Evolutionary conservation across 2,113 vertebrate species (phyloP).

Genomic region (Stegastes partitus): DNA sequence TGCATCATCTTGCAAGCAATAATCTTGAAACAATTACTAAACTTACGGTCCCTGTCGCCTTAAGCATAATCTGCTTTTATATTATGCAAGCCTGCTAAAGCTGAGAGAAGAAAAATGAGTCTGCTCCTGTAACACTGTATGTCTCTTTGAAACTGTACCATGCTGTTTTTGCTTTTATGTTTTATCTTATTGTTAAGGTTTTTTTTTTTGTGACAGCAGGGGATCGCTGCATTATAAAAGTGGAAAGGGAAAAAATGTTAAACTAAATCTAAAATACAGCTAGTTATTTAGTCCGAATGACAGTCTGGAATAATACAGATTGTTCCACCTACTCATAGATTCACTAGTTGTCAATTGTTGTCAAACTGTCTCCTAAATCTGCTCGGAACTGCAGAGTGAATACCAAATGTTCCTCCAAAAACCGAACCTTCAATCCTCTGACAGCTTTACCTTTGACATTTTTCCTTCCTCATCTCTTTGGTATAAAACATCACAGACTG

Average conservation of each 20-base stretch:
- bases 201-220: background rate
- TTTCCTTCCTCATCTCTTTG: background rate
- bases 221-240: background rate
- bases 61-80: conserved; percentile 5
- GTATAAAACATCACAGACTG: background rate
- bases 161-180: conserved; percentile 1
- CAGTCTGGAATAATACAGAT: background rate
- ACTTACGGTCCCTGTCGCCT: conserved; percentile 5
- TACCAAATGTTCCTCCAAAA: background rate
- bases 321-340: conserved; percentile 2
- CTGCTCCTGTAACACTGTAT: background rate
- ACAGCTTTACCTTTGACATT: conserved; percentile 2
- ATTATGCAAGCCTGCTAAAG: conserved; percentile 1
- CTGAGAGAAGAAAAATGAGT: background rate
- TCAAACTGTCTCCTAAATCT: background rate
- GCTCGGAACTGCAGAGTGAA: background rate
- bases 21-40: conserved; percentile 31
- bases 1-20: conserved; percentile 10
- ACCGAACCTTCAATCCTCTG: background rate
- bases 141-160: background rate
- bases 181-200: background rate
- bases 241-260: too few species aligned
- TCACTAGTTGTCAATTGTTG: background rate
- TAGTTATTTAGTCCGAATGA: background rate
- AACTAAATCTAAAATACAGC: too few species aligned